Evolutionary conservation across 2,797 vertebrate species (phyloP).

Genomic region (Sebastes kiyomatsui): DNA sequence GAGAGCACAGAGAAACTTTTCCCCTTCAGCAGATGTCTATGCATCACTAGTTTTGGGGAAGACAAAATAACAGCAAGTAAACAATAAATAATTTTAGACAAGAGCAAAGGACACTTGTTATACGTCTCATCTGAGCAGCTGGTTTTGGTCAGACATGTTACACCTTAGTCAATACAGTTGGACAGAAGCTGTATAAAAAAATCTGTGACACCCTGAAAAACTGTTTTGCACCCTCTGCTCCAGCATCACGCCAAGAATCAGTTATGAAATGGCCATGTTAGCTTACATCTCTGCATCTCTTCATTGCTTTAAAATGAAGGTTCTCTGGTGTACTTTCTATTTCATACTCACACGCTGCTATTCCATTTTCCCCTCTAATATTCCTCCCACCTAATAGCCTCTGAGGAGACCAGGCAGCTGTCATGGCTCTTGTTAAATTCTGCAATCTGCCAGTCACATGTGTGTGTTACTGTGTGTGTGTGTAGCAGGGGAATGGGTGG

Average conservation of each 20-base stretch:
- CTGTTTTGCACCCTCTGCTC: not conserved
- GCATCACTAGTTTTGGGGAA: not conserved
- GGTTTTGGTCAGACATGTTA: not conserved
- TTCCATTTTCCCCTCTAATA: constrained; percentile 18
- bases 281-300: not conserved
- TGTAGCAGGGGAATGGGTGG: not conserved
- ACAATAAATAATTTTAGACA: not conserved
- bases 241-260: not conserved
- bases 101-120: not conserved
- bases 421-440: constrained; percentile 40
- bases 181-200: not conserved
- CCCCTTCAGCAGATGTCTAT: not conserved
- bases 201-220: not conserved
- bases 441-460: constrained; percentile 12
- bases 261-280: not conserved
- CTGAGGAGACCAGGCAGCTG: constrained; percentile 27
- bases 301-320: constrained; percentile 7
- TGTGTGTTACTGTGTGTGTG: not conserved
- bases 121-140: not conserved
- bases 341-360: not conserved
- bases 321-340: not conserved
- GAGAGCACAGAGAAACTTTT: not conserved
- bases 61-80: not conserved
- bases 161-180: not conserved
- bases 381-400: constrained; percentile 35